These are phyloP conservation scores for Typhlichthys subterraneus DNA, from an alignment of 2,797 vertebrate genomes.

Conservation along the genomic window DNA sequence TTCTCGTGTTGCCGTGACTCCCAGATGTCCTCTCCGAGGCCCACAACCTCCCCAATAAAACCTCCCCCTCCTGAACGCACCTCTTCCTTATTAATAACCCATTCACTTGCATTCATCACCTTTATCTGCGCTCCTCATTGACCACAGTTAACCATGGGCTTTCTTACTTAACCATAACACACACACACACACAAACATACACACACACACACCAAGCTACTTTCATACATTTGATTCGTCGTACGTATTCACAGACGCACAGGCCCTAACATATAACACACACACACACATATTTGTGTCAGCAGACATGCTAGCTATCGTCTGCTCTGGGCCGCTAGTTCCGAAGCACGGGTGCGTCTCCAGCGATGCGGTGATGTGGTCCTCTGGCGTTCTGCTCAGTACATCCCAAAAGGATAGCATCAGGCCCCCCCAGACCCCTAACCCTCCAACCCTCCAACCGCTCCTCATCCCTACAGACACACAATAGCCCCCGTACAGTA, in stretches of 20 bases:
- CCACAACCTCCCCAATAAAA: too few species aligned
- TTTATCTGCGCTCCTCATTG: constrained; percentile 35
- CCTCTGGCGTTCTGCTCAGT: constrained; percentile 45
- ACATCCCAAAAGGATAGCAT: constrained; percentile 39
- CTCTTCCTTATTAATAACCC: background rate
- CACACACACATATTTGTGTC: constrained; percentile 27
- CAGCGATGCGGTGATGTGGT: constrained; percentile 48
- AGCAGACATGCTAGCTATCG: constrained; percentile 14
- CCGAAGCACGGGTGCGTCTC: constrained; percentile 22
- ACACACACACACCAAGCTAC: background rate
- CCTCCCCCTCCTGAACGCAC: background rate
- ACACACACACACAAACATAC: constrained; percentile 2
- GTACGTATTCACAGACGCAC: background rate
- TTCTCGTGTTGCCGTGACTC: background rate
- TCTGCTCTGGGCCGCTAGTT: constrained; percentile 47
- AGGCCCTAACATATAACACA: too few species aligned
- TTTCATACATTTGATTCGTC: too few species aligned
- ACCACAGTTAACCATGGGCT: constrained; percentile 25
- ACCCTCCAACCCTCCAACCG: background rate
- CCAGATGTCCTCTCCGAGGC: too few species aligned
- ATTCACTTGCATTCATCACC: constrained; percentile 26
- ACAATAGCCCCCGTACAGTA: constrained; percentile 17
- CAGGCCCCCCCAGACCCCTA: constrained; percentile 30
- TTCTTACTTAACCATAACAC: constrained; percentile 4
- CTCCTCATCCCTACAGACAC: constrained; percentile 28